These are phyloP conservation scores for Andrena bicolor DNA, from an alignment of 2,888 invertebrate species.

Conservation along the genomic window DNA sequence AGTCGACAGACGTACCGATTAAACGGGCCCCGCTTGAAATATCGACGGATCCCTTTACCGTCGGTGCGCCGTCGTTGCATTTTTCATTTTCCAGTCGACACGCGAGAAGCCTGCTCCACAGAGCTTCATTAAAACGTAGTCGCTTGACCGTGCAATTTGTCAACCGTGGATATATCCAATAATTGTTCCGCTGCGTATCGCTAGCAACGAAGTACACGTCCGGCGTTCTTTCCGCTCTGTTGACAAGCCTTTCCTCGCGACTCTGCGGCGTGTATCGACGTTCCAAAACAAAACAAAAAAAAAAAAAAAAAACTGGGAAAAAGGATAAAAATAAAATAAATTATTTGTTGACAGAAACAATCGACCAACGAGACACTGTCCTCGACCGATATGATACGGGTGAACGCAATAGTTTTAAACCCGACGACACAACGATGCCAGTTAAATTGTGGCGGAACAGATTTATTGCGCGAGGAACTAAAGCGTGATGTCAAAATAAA, in stretches of 20 bases:
- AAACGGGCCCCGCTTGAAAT: background rate
- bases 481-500: background rate
- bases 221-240: slow-evolving; percentile 45
- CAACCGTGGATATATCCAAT: slow-evolving; percentile 53
- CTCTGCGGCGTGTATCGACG: slow-evolving; percentile 28
- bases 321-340: slow-evolving; percentile 20
- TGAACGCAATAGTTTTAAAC: slow-evolving; percentile 42
- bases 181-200: slow-evolving; percentile 58
- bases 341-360: slow-evolving; percentile 59
- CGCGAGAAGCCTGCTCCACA: slow-evolving; percentile 34
- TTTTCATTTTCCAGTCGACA: slow-evolving; percentile 28
- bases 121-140: slow-evolving; percentile 56
- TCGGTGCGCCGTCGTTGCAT: background rate
- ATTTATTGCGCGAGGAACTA: slow-evolving; percentile 29
- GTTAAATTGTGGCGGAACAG: slow-evolving; percentile 30
- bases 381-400: slow-evolving; percentile 38
- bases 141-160: slow-evolving; percentile 61
- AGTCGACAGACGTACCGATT: slow-evolving; percentile 3
- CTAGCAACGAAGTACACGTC: slow-evolving; percentile 36
- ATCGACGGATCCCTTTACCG: background rate
- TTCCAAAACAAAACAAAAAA: slow-evolving; percentile 25
- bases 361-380: slow-evolving; percentile 34
- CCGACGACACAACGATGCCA: slow-evolving; percentile 25
- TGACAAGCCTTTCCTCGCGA: slow-evolving; percentile 41
- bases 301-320: slow-evolving; percentile 7